phyloP scores from a whole-genome alignment of 2,797 vertebrate species.

The Periparus ater region DNA sequence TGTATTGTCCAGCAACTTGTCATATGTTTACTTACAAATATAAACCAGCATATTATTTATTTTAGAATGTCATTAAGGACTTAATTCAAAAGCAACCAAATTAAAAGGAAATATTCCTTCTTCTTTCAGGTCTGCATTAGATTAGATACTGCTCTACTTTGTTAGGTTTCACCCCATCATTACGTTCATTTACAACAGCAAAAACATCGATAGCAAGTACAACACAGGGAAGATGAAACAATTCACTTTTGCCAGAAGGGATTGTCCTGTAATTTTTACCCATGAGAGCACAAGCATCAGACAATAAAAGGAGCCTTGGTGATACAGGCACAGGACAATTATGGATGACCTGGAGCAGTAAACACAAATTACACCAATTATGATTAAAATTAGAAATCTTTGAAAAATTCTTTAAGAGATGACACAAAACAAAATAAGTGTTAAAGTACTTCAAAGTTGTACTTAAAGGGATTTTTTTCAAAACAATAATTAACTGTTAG shows the following conservation, averaged over 20 bases:
- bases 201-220: fast-evolving
- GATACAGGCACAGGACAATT: neutral
- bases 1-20: neutral
- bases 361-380: neutral
- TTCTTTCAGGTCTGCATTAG: neutral
- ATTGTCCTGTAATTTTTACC: neutral
- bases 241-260: neutral
- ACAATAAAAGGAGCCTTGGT: neutral
- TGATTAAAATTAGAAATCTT: neutral
- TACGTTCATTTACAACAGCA: neutral
- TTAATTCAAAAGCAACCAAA: neutral
- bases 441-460: neutral
- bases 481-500: neutral
- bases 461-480: neutral
- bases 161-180: neutral
- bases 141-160: neutral
- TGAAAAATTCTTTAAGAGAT: neutral
- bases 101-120: neutral
- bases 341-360: neutral
- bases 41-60: neutral
- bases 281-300: neutral
- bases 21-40: neutral
- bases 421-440: neutral
- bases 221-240: neutral
- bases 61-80: neutral